Conservation (phyloP, 2,888 invertebrate species). For the Timandra comae region DNA sequence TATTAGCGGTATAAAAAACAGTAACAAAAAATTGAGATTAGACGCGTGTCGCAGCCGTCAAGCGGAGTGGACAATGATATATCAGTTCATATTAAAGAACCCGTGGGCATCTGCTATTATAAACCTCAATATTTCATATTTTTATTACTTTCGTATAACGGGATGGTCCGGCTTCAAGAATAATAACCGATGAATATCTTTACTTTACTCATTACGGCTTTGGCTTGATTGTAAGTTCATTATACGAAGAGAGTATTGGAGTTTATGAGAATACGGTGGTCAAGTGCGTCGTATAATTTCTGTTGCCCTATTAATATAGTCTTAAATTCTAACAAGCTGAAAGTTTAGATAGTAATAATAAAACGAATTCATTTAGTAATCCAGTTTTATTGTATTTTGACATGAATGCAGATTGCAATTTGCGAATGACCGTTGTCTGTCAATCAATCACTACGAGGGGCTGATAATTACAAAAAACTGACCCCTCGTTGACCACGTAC, state of each 20-base stretch:
- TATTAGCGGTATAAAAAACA: slow-evolving; percentile 35
- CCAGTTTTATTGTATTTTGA: slow-evolving; percentile 30
- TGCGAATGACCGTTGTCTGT: slow-evolving; percentile 68
- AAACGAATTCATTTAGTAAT: too few species aligned
- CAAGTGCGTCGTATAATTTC: too few species aligned
- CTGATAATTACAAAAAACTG: slow-evolving; percentile 57
- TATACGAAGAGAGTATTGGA: too few species aligned
- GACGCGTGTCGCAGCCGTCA: slow-evolving; percentile 43
- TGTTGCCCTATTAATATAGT: too few species aligned
- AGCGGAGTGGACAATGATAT: slow-evolving; percentile 30
- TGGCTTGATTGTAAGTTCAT: too few species aligned
- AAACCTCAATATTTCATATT: not conserved
- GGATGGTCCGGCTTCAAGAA: slow-evolving; percentile 11
- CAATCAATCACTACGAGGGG: slow-evolving; percentile 60
- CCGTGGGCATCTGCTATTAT: slow-evolving; percentile 4
- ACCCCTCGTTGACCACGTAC: slow-evolving; percentile 71
- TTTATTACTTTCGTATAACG: slow-evolving; percentile 11
- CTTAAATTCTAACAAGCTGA: too few species aligned
- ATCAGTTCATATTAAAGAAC: not conserved
- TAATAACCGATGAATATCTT: slow-evolving; percentile 1
- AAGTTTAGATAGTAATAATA: too few species aligned
- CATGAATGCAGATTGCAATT: slow-evolving; percentile 48
- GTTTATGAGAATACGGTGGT: too few species aligned
- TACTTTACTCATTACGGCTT: too few species aligned
- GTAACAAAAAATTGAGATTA: slow-evolving; percentile 40